Evolutionary conservation across 1,140 invertebrate species (phyloP), one percentile per base, ranked within the genome.

Genomic region (Bombus turneri): DNA sequence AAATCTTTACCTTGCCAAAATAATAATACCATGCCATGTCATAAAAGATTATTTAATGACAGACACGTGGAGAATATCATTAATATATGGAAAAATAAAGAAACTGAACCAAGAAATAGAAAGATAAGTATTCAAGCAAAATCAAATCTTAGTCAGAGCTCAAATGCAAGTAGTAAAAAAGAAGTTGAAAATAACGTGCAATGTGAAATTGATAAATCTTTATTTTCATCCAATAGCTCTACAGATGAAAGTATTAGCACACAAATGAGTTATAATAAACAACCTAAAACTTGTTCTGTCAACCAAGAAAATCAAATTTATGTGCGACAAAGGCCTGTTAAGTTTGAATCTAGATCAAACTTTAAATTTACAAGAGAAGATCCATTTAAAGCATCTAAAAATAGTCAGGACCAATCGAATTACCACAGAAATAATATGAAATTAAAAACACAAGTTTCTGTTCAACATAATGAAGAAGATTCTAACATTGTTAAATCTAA

Each of bases 61-160:
- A 89, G 84, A 13, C 90, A 94, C 34, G 81, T 95, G 59, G 90
- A 94, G 53, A 93, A 92, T 72, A 84, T 95, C 15, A 76, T 94
- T 13, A 86, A 91, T 64, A 78, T 43, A 1, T 92, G 88, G 79
- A 91, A 90, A 10, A 91, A 87, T 43, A 86, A 87, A 31, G 79
- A 81, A 31, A 78, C 62, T 39, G 83, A 69, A n/a, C 73, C 80
- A 43, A 83, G 73, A 43, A 76, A 87, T 87, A 87, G 93, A 90
- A 91, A 84, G 86, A 34, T 69, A 34, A 83, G 80, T 72, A 15
- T 10, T 22, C 86, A 81, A 57, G 25, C 41, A 31, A 80, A 81
- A 78, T 13, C 53, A 31, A 34, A 41, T 69, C 15, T 64, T 39
- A 80, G 1, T 69, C 39, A 43, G 6, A 34, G 3, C 37, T 57